These are phyloP conservation scores for Gila robusta DNA, from an alignment of 2,797 vertebrate genomes.

Conservation along the genomic window DNA sequence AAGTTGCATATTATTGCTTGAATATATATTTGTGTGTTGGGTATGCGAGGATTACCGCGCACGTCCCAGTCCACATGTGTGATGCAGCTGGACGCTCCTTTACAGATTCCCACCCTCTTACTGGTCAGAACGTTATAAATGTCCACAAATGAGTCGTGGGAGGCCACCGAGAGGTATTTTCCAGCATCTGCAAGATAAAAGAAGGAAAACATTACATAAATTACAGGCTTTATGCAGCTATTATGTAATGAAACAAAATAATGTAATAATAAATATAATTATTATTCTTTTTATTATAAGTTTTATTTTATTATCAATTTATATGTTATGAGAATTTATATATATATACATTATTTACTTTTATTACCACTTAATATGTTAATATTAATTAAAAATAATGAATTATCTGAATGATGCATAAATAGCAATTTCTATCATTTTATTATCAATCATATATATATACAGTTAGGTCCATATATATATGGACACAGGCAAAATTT, in stretches of 20 bases:
- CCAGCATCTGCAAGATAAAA: slow-evolving; percentile 83
- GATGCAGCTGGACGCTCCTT: slow-evolving; percentile 91
- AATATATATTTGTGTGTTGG: background rate
- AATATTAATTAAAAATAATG: background rate
- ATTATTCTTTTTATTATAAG: background rate
- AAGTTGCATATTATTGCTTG: background rate
- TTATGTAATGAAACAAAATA: background rate
- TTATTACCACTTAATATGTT: background rate
- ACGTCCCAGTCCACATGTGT: slow-evolving; percentile 97
- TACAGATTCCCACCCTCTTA: slow-evolving; percentile 96
- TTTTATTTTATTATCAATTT: background rate
- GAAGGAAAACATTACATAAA: background rate
- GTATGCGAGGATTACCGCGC: slow-evolving; percentile 79
- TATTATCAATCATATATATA: too few species aligned
- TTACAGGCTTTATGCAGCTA: background rate
- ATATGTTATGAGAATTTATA: too few species aligned
- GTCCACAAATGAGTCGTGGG: slow-evolving; percentile 96
- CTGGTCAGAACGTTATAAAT: slow-evolving; percentile 97
- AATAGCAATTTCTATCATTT: too few species aligned
- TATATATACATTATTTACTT: background rate
- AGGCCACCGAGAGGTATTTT: slow-evolving; percentile 95
- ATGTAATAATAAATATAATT: background rate
- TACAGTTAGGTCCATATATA: too few species aligned
- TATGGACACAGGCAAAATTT: too few species aligned
- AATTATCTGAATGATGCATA: too few species aligned